Evolutionary conservation across 2,888 invertebrate species (phyloP).

Genomic region (Sarcophaga caerulescens): DNA sequence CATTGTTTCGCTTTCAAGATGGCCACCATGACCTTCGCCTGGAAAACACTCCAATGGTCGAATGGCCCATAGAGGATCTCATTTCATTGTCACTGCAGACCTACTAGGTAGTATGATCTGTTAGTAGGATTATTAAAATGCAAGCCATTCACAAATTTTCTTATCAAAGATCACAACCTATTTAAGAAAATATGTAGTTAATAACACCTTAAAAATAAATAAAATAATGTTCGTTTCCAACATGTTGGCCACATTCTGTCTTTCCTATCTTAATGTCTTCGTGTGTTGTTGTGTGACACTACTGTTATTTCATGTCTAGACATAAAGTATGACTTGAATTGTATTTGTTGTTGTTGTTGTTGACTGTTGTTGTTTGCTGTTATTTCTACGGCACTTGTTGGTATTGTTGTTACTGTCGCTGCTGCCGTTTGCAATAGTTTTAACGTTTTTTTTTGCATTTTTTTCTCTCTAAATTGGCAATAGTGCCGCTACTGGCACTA

Average conservation of each 20-base stretch:
- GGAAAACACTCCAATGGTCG: too few relatives aligned
- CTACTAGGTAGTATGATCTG: too few relatives aligned
- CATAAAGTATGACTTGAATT: slow-evolving; percentile 61
- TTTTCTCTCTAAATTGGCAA: slow-evolving; percentile 52
- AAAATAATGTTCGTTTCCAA: too few relatives aligned
- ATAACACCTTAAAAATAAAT: too few relatives aligned
- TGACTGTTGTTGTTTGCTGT: slow-evolving; percentile 1
- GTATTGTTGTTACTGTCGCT: slow-evolving; percentile 20
- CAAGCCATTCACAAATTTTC: too few relatives aligned
- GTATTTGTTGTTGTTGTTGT: slow-evolving; percentile 23
- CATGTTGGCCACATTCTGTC: slow-evolving; percentile 9
- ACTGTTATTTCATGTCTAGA: slow-evolving; percentile 70
- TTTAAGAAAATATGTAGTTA: too few relatives aligned
- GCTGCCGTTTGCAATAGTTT: slow-evolving; percentile 1
- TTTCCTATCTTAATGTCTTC: slow-evolving; percentile 29
- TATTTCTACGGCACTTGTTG: slow-evolving; percentile 9
- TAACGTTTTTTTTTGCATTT: slow-evolving; percentile 5
- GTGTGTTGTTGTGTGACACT: slow-evolving; percentile 40
- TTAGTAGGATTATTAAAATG: too few relatives aligned
- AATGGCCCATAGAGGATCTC: too few relatives aligned
- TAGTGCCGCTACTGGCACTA: slow-evolving; percentile 22
- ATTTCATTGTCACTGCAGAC: too few relatives aligned
- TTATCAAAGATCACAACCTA: too few relatives aligned
- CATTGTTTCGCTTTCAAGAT: too few relatives aligned
- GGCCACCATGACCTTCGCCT: too few relatives aligned